Evolutionary conservation across 1,140 invertebrate species (phyloP).

Genomic region (Ostrea edulis): DNA sequence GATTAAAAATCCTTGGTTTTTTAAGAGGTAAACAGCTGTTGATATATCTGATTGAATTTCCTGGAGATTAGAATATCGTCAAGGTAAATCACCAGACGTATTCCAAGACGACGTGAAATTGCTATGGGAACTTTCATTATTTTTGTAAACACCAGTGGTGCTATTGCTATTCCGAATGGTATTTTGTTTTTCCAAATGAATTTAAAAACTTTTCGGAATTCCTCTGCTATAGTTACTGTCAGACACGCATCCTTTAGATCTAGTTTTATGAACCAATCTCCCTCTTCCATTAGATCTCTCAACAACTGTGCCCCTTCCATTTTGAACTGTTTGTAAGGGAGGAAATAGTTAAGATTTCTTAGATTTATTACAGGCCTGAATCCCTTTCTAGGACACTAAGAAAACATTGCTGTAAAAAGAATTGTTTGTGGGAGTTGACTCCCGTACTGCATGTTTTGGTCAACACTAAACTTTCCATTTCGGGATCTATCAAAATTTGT

Average conservation of each 20-base stretch:
- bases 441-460: slow-evolving; percentile 39
- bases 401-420: slow-evolving; percentile 53
- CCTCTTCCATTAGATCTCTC: slow-evolving; percentile 27
- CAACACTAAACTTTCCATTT: slow-evolving; percentile 18
- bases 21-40: not conserved
- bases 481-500: slow-evolving; percentile 28
- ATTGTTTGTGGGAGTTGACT: not conserved
- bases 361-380: slow-evolving; percentile 55
- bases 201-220: slow-evolving; percentile 34
- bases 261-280: slow-evolving; percentile 47
- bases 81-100: slow-evolving; percentile 43
- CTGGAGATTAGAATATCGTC: slow-evolving; percentile 43
- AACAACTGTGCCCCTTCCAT: slow-evolving; percentile 53
- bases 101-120: slow-evolving; percentile 19
- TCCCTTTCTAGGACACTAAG: slow-evolving; percentile 49
- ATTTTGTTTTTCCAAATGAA: slow-evolving; percentile 37
- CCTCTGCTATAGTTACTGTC: not conserved
- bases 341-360: slow-evolving; percentile 43
- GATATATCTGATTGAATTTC: not conserved
- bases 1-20: slow-evolving; percentile 34
- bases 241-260: slow-evolving; percentile 55
- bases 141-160: slow-evolving; percentile 33
- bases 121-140: slow-evolving; percentile 45
- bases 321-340: slow-evolving; percentile 57
- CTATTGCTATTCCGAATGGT: slow-evolving; percentile 47